Evolutionary conservation across 2,888 invertebrate species (phyloP).

Genomic region (Deilephila porcellus): DNA sequence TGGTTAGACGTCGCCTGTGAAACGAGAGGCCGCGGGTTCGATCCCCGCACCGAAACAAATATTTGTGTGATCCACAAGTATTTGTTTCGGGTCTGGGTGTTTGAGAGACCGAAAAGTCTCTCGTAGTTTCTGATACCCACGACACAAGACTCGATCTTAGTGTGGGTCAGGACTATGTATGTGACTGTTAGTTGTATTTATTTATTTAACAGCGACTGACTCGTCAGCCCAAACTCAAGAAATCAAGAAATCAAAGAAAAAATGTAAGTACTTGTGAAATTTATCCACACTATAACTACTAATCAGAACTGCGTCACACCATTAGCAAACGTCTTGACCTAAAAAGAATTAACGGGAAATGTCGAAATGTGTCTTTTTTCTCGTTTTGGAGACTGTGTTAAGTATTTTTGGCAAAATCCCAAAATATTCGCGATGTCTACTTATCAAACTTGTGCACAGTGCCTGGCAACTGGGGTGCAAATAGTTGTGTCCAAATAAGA

Average conservation of each 20-base stretch:
- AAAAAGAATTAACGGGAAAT: not conserved
- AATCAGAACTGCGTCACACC: not conserved
- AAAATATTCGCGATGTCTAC: not conserved
- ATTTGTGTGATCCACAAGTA: no score
- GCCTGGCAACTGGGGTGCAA: not conserved
- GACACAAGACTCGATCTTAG: no score
- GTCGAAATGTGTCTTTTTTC: not conserved
- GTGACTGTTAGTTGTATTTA: not conserved
- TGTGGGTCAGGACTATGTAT: no score
- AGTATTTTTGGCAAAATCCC: conserved; percentile 13
- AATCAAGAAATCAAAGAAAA: conserved; percentile 64
- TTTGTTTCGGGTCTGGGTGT: no score
- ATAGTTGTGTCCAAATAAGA: not conserved
- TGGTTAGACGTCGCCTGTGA: no score
- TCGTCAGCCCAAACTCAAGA: conserved; percentile 62
- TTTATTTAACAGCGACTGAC: conserved; percentile 55
- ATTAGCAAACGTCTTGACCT: not conserved
- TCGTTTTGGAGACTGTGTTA: conserved; percentile 1
- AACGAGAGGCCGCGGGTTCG: no score
- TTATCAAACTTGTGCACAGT: not conserved
- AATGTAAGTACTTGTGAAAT: conserved; percentile 53
- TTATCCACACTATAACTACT: not conserved
- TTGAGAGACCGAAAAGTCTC: no score
- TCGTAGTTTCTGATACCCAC: no score
- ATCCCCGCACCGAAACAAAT: no score